Evolutionary conservation across 2,797 vertebrate genomes (phyloP).

Genomic region (Craterocephalus amniculus): DNA sequence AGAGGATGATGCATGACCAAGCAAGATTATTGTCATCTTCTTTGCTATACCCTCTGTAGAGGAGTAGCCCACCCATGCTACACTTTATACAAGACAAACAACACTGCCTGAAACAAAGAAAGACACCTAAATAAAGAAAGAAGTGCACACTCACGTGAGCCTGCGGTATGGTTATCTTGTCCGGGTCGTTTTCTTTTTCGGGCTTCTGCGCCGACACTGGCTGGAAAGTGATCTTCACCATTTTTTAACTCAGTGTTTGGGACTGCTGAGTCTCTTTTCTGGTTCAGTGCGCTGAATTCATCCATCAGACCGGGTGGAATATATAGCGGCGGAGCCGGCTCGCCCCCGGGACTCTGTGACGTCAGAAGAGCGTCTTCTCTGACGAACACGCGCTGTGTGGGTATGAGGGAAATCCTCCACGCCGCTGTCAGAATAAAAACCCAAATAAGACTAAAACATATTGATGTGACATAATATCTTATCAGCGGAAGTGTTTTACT

Average conservation of each 20-base stretch:
- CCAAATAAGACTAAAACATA: fast-evolving
- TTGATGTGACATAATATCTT: fast-evolving
- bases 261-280: conserved; percentile 39
- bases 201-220: conserved; percentile 83
- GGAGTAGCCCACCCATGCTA: background rate
- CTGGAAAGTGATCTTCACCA: conserved; percentile 93
- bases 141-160: conserved; percentile 80
- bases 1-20: conserved; percentile 12
- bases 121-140: conserved; percentile 13
- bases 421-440: conserved; percentile 76
- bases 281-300: conserved; percentile 53
- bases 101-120: conserved; percentile 36
- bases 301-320: conserved; percentile 46
- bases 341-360: conserved; percentile 76
- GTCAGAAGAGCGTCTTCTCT: conserved; percentile 76
- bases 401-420: conserved; percentile 69
- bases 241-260: conserved; percentile 56
- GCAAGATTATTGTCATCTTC: background rate
- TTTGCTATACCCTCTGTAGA: background rate
- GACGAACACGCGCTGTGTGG: conserved; percentile 76
- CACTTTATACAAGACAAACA: conserved; percentile 11
- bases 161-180: conserved; percentile 84
- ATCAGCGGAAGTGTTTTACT: fast-evolving
- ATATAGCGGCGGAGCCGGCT: conserved; percentile 60
- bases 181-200: conserved; percentile 83